Evolutionary conservation across 2,888 invertebrate species (phyloP).

Genomic region (Xestoiulus laeticollis): DNA sequence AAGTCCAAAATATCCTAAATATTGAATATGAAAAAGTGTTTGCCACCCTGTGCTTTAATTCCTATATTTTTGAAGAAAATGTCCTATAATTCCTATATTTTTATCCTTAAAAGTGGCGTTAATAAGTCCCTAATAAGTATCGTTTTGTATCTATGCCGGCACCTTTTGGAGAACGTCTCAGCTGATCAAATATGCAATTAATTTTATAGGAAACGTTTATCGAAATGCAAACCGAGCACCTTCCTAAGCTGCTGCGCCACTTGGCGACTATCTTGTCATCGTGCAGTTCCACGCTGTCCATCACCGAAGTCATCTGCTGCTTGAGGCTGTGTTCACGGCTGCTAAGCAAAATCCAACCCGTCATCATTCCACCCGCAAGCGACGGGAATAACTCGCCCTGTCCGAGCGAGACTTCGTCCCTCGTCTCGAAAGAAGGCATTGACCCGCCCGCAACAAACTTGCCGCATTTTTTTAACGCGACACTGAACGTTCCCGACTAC

Average conservation of each 20-base stretch:
- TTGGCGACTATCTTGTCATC: constrained; percentile 72
- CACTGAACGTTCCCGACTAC: neutral
- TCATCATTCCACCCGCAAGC: constrained; percentile 54
- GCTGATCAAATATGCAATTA: no score
- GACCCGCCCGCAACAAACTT: neutral
- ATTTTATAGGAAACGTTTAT: constrained; percentile 73
- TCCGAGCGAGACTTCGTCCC: neutral
- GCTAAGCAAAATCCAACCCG: constrained; percentile 73
- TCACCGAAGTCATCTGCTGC: constrained; percentile 73
- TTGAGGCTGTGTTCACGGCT: constrained; percentile 77
- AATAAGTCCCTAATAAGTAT: no score
- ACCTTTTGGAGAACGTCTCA: no score
- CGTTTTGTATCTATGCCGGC: no score
- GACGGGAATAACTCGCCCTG: neutral
- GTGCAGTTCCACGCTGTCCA: constrained; percentile 69
- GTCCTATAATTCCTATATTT: no score
- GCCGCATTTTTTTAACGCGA: neutral
- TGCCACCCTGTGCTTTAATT: no score
- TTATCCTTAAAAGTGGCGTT: no score
- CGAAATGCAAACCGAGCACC: constrained; percentile 79
- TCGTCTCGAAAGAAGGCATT: neutral
- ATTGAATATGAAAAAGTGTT: no score
- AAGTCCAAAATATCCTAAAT: no score
- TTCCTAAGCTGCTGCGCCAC: constrained; percentile 78
- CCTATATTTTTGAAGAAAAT: no score